Evolutionary conservation across 1,140 invertebrate species (phyloP), one percentile per base, ranked within the genome.

Genomic region (Coelopa frigida): DNA sequence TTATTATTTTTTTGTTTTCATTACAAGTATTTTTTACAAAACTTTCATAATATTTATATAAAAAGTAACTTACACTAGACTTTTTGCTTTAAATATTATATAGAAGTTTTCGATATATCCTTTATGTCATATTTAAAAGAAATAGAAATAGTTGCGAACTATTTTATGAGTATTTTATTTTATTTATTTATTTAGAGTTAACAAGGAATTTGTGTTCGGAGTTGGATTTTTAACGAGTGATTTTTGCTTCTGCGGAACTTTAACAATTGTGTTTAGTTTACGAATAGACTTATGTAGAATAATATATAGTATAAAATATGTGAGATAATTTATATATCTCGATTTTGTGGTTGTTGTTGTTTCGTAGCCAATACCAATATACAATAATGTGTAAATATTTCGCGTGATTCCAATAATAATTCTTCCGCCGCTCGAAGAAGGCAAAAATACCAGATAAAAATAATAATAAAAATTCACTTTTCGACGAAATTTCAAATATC

Each of bases 1-100:
- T 44, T 23, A 44, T 23, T 44, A 44, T 35, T 44, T 18, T 18
- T n/a, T n/a, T n/a, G n/a, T n/a, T n/a, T n/a, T n/a, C n/a, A n/a
- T n/a, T n/a, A n/a, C n/a, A n/a, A n/a, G n/a, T n/a, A n/a, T n/a
- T n/a, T n/a, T n/a, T n/a, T n/a, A n/a, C n/a, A n/a, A n/a, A n/a
- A n/a, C n/a, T n/a, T n/a, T n/a, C n/a, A n/a, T n/a, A n/a, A n/a
- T n/a, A n/a, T n/a, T n/a, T n/a, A n/a, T n/a, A n/a, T n/a, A n/a
- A n/a, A 33, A 44, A 33, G 22, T 11, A 12, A 31, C 21, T 44
- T 44, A 20, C 21, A 18, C 6, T 43, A 31, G 10, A 27, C 35
- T 32, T 42, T 17, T 44, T 44, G 23, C 17, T 15, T 33, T 33
- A 18, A 29, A 42, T 15, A 27, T 27, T 26, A 3, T 15, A 26